Evolutionary conservation across 2,797 vertebrate genomes (phyloP), one percentile per base, ranked within the genome.

Genomic region (Coregonus ussuriensis): DNA sequence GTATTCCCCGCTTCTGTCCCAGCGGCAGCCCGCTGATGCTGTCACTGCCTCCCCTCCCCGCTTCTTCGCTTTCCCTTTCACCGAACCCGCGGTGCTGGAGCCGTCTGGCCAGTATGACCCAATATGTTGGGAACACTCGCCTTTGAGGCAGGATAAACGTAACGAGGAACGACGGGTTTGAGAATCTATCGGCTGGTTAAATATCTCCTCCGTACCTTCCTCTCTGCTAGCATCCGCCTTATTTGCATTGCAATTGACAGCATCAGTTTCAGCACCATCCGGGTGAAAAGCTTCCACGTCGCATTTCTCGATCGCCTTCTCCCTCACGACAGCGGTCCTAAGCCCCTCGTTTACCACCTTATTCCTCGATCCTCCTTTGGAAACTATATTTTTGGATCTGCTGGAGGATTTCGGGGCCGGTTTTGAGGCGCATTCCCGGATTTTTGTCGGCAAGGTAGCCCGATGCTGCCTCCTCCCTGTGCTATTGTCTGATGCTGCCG

Each of bases 231-330:
- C 92, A 89, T 93, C 95, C 88, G 89, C 93, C 91, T 90, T 90
- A 82, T 86, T 88, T 31, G 86, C 65, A 77, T 11, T 47, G 41
- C 9, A 47, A 47, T 47, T 18, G 73, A 84, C 79, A n/a, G 70
- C 68, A 77, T 81, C 88, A 77, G 91, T 88, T 93, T 98, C 97
- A 97, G 96, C 96, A 97, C 95, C 95, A 91, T 74, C 84, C 74
- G 76, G 84, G 16, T 89, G 94, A 94, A 95, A 95, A 96, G 96
- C 93, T 90, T 92, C 94, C 0, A 81, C 89, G 18, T 88, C 84
- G 79, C 86, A 84, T 68, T 78, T 85, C 81, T 83, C 82, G 78
- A 35, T 90, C 80, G 86, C 93, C 84, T 80, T 81, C 86, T 90
- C 87, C 78, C 89, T 88, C 25, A 82, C 81, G 79, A 75, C 79